Evolutionary conservation across 2,797 vertebrate genomes (phyloP), one percentile per base, ranked within the genome.

Genomic region (Numenius phaeopus): DNA sequence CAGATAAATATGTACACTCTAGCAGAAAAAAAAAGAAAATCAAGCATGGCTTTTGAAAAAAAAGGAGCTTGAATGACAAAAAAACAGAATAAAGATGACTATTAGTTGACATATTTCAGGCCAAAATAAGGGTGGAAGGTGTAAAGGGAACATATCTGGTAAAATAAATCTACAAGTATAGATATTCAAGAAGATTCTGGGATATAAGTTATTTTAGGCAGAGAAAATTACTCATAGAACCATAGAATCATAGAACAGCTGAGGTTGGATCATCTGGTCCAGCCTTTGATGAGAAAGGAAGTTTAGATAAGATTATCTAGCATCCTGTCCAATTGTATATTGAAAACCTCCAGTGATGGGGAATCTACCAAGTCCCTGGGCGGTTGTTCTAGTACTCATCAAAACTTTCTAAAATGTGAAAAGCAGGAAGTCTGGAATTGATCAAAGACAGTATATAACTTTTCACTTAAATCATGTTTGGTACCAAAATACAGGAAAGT

Each of bases 361-460:
- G 10, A 57, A 8, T 77, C 29, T 22, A 17, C 1, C 11, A 34
- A 1, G 0, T 44, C 24, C 27, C 16, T 37, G 14, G 10, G 5
- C 40, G 5, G 8, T 7, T 76, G 12, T n/a, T 70, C 24, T 21
- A 3, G 49, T 55, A 39, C 26, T 57, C 8, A 86, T 39, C 14
- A 73, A 73, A 73, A 49, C 14, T 49, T 64, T 57, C 12, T 30
- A 59, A 58, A 21, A 46, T 34, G 5, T 46, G 30, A 61, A 30
- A 86, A 40, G 11, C 23, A 57, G 13, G 26, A 89, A 75, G 20
- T 9, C n/a, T 87, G 14, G 3, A 87, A 54, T 32, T 81, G 6
- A 21, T 37, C 24, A 78, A 61, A 91, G 42, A 13, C 1, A 0
- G 7, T 22, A 58, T 3, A 4, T 22, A 75, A 39, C 9, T 70